Base-by-base conservation (phyloP, 1,140 invertebrate genomes). In the Conus betulinus region DNA sequence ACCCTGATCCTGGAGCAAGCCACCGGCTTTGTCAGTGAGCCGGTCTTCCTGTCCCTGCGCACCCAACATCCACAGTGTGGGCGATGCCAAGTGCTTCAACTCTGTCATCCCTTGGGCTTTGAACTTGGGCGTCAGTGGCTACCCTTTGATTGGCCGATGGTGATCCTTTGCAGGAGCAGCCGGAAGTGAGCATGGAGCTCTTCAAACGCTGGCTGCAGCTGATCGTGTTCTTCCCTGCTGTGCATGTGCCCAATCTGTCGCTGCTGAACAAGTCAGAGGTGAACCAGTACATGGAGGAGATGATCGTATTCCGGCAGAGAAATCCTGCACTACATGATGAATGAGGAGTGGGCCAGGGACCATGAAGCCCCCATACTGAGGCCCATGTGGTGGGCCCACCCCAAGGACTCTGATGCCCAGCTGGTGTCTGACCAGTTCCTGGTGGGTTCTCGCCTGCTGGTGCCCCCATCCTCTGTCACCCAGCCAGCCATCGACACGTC, bases 341-440 rank as follows among this genome's bases (percentile, higher is more conserved):
- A 87, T 8, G 57, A 88, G 25, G 52, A 52, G 25, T 89, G 88
- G 86, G 55, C 85, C 20, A 13, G 60, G 57, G 53, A 90, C n/a
- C 83, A 84, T 7, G 89, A 92, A 83, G 87, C 82, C 5, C 94
- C 94, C 63, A 94, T 95, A n/a, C 97, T 99, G 39, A 95, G 98
- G 3, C 98, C 98, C 0, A 95, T 99, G 52, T 99, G 98, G 98
- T 98, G 98, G 97, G 95, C 98, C 57, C 97, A 98, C 89, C 97
- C 97, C 0, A 96, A 97, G 0, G 98, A 99, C 95, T 95, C 96
- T 0, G 96, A 97, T 0, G 97, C 98, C 84, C 97, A 97, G 71
- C 96, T 96, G 0, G 97, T 98, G 4, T 96, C 96, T 74, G 98
- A 98, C 93, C 97, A 98, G 95, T 98, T 97, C 93, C 94, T 98